These are phyloP conservation scores for Eulemur coronatus DNA, from an alignment of 2,797 vertebrate genomes.

Conservation along the genomic window DNA sequence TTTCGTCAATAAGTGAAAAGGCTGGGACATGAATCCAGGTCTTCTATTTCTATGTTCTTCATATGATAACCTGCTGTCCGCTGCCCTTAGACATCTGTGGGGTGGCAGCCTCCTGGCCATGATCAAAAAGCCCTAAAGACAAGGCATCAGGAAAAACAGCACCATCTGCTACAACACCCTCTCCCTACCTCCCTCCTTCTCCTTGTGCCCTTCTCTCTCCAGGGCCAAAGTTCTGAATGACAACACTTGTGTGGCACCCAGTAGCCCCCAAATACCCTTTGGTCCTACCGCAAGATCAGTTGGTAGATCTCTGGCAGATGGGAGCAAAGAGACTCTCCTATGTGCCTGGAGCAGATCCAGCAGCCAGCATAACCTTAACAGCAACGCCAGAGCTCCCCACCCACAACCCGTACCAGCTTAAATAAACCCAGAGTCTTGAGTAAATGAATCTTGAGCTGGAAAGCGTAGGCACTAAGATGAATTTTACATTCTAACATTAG, in stretches of 20 bases:
- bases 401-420: background rate
- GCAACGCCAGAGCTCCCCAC: background rate
- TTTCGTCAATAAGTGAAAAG: background rate
- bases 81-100: background rate
- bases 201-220: background rate
- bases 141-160: background rate
- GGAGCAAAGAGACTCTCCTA: background rate
- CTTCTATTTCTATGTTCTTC: background rate
- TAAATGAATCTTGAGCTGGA: background rate
- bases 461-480: background rate
- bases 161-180: too few species aligned
- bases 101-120: background rate
- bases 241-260: background rate
- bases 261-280: background rate
- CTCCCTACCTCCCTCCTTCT: background rate
- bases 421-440: background rate
- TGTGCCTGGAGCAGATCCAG: background rate
- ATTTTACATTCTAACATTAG: background rate
- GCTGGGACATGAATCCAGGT: background rate
- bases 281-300: background rate
- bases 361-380: background rate
- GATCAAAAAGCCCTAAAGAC: background rate
- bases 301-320: background rate
- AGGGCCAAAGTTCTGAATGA: background rate
- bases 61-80: background rate